phyloP scores from a whole-genome alignment of 2,888 invertebrate genomes.

The Clivina fossor region DNA sequence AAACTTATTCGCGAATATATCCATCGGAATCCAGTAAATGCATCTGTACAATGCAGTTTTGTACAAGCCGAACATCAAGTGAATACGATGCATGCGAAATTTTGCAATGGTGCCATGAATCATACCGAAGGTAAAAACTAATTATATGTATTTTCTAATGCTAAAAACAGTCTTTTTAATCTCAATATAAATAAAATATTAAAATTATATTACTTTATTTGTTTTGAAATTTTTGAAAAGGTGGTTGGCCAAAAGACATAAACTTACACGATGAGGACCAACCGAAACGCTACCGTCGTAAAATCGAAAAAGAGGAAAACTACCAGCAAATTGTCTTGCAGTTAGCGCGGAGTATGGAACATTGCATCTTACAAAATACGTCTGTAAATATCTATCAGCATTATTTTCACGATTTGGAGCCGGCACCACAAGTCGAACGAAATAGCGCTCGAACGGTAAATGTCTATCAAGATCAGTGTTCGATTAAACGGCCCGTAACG shows the following conservation, averaged over 20 bases:
- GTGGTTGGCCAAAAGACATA: constrained; percentile 96
- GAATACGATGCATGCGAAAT: constrained; percentile 69
- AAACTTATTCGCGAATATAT: constrained; percentile 46
- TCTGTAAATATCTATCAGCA: constrained; percentile 91
- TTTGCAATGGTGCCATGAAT: constrained; percentile 72
- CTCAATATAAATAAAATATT: too few relatives aligned
- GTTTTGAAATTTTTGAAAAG: too few relatives aligned
- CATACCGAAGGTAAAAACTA: too few relatives aligned
- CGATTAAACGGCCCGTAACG: constrained; percentile 68
- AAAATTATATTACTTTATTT: too few relatives aligned
- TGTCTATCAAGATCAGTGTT: constrained; percentile 78
- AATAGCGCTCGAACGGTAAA: constrained; percentile 80
- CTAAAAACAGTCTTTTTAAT: too few relatives aligned
- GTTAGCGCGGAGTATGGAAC: constrained; percentile 76
- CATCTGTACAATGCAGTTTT: constrained; percentile 64
- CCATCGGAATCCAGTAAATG: constrained; percentile 64
- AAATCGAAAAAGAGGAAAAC: constrained; percentile 90
- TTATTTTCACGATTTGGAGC: constrained; percentile 77
- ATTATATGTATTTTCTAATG: too few relatives aligned
- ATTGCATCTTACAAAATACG: constrained; percentile 89
- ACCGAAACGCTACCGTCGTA: constrained; percentile 79
- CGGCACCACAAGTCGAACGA: constrained; percentile 69
- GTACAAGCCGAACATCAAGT: constrained; percentile 65
- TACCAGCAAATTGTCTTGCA: constrained; percentile 79
- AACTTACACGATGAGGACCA: constrained; percentile 85